Conservation (phyloP, 1,140 invertebrate species). For the Piezodorus guildinii region DNA sequence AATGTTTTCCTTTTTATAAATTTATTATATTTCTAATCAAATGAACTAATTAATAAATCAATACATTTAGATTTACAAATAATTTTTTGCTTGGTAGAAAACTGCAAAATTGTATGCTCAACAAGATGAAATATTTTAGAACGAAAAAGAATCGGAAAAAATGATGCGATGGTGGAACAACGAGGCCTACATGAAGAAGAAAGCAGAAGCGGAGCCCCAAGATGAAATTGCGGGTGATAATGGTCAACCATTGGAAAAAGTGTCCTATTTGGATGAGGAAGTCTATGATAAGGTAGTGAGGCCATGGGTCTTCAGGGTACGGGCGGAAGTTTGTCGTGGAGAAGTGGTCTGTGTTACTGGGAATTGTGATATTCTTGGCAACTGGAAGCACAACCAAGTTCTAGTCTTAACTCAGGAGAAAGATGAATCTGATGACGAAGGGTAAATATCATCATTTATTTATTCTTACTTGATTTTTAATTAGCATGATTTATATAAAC, state of each 20-base stretch:
- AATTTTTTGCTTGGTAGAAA: constrained; percentile 2
- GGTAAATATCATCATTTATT: constrained; percentile 11
- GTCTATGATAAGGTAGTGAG: constrained; percentile 5
- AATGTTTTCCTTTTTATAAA: too few species aligned
- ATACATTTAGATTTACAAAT: neutral
- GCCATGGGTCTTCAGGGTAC: constrained; percentile 34
- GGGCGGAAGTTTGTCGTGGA: constrained; percentile 33
- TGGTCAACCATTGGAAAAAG: neutral
- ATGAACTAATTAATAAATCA: too few species aligned
- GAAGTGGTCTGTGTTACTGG: constrained; percentile 41
- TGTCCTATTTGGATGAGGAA: neutral
- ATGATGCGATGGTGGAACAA: constrained; percentile 28
- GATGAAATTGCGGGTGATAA: neutral
- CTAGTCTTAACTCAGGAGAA: constrained; percentile 28
- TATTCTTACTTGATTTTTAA: too few species aligned
- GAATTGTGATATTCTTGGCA: constrained; percentile 37
- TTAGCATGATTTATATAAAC: neutral
- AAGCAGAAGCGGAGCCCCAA: neutral
- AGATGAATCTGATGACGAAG: constrained; percentile 18
- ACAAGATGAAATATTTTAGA: constrained; percentile 11
- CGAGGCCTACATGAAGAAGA: constrained; percentile 21
- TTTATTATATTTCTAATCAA: too few species aligned
- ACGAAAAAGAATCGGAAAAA: constrained; percentile 11
- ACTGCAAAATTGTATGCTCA: constrained; percentile 7
- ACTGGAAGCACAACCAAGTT: constrained; percentile 37